These are phyloP conservation scores for Melanostigma gelatinosum DNA, from an alignment of 2,113 vertebrate genomes.

Conservation along the genomic window DNA sequence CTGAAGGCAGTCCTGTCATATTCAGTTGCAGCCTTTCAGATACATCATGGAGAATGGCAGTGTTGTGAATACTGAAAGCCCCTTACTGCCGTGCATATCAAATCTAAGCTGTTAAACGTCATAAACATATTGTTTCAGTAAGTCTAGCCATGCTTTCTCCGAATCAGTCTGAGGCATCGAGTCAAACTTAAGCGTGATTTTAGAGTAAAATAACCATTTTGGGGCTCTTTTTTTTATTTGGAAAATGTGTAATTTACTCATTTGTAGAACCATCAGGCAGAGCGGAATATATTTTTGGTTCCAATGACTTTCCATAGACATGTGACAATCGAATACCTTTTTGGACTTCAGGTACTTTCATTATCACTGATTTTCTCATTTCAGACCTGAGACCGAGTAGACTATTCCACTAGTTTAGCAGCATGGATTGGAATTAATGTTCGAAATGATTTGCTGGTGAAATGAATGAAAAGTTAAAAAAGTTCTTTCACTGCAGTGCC, in stretches of 20 bases:
- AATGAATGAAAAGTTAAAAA: constrained; percentile 1
- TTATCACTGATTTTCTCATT: not conserved
- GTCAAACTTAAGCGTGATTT: not conserved
- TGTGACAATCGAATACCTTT: not conserved
- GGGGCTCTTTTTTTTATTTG: not conserved
- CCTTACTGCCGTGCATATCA: not conserved
- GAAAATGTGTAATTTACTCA: not conserved
- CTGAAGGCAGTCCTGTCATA: constrained; percentile 59
- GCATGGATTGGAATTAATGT: not conserved
- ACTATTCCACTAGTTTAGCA: not conserved
- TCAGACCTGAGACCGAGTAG: not conserved
- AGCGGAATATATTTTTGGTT: not conserved
- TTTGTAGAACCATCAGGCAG: not conserved
- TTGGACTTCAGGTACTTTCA: no score
- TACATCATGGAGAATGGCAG: constrained; percentile 31
- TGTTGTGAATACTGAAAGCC: constrained; percentile 1
- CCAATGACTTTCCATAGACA: not conserved
- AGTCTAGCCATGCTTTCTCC: not conserved
- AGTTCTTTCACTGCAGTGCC: constrained; percentile 15
- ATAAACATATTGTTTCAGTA: not conserved
- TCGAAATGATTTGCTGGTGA: not conserved
- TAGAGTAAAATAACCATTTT: not conserved
- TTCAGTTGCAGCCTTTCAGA: constrained; percentile 49
- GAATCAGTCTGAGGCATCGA: not conserved
- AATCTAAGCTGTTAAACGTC: constrained; percentile 10